Base-by-base conservation (phyloP, 2,888 invertebrate genomes). In the Tiphia femorata region DNA sequence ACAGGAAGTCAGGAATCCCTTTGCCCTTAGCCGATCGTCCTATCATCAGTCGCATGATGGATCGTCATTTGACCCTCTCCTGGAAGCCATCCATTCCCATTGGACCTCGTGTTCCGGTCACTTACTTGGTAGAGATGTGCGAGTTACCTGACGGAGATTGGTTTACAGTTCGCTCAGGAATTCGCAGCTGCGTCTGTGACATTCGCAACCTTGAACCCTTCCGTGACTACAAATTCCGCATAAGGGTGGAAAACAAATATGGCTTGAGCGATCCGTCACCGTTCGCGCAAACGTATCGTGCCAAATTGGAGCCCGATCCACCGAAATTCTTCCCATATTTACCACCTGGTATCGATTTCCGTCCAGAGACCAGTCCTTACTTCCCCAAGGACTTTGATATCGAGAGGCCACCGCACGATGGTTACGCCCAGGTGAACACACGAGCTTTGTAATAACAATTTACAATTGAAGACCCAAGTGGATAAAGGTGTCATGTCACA, bases 261-360 rank as follows among this genome's bases (percentile, higher is more conserved):
- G 98, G 98, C 37, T 90, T 97, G 65, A 96, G 96, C 84, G 98
- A 98, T 80, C 98, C 98, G 0, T 97, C 97, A 52, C 97, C 97
- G 0, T 93, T 91, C 78, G 94, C 94, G 1, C 87, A 91, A 73
- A 95, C 96, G 0, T 91, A 92, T 78, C 85, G 94, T 62, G 88
- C 91, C 52, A 91, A 91, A 78, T 85, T 95, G 16, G 90, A 93
- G 76, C 93, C 93, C 0, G 92, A 92, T 44, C 89, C 91, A 49
- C 92, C 93, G 0, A 92, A 91, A 76, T 91, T 92, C 81, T 88
- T 90, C 71, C 93, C 94, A 0, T 93, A 93, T 73, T 84, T 95
- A 41, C 90, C 91, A 47, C 91, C 93, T 1, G 93, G 92, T 21
- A 91, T 91, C 51, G 92, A 93, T 75, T 94, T 94, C 84, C 87